Base-by-base conservation (phyloP, 2,113 vertebrate species). In the Sus scrofa region DNA sequence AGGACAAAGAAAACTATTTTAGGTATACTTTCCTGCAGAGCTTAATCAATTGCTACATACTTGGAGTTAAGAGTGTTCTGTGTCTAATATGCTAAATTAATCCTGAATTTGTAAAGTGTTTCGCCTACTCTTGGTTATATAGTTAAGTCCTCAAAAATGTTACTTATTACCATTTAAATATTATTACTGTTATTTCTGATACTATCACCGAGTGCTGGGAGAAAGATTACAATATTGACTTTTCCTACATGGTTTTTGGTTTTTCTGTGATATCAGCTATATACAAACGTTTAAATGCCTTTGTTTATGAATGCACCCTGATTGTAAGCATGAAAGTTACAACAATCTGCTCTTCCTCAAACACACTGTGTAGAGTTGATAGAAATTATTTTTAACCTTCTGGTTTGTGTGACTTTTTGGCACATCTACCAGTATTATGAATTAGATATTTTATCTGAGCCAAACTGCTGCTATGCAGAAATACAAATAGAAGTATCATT, bases 361-460 rank as follows among this genome's bases (percentile, higher is more conserved):
- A 98, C 68, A 97, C 96, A 95, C 87, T 88, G 90, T 77, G 78
- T n/a, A 96, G 97, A 98, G 68, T 86, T 98, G 96, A 98, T 96
- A 96, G 97, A 98, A 98, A 98, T 95, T 54, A 97, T 98, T 98
- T 97, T 98, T 97, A 98, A 97, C 95, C 83, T 98, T 98, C 97
- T 98, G 95, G 87, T 97, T 96, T 92, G 67, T 94, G 95, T 98
- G 97, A 97, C 97, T 97, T 98, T 98, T 91, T 97, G 98, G 96
- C 97, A 98, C 78, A 90, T 93, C 16, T 54, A 95, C 65, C 32
- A 92, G 87, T 96, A 89, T 85, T 97, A 96, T 2, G 1, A 98
- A 98, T 98, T 97, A 97, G 81, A 94, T 39, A 87, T 94, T 91
- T 93, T 71, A n/a, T 87, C 56, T 37, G 75, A 85, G 96, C 97